Evolutionary conservation across 1,140 invertebrate species (phyloP).

Genomic region (Pseudomyrmex gracilis): DNA sequence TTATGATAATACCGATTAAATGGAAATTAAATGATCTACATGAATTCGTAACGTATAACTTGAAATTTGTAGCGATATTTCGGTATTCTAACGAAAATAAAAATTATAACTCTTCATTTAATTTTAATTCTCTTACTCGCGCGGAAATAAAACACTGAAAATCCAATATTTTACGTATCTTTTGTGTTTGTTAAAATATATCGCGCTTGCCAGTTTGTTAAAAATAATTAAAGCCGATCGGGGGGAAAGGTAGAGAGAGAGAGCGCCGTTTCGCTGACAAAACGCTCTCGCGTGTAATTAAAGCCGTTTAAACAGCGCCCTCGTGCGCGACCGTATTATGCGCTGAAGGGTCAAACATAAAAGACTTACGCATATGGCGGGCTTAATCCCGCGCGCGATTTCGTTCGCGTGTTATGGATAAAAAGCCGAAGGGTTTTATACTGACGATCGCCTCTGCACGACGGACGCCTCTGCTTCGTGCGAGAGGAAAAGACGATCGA

Average conservation of each 20-base stretch:
- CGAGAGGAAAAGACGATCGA: conserved; percentile 58
- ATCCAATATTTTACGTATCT: neutral
- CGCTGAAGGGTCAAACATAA: conserved; percentile 22
- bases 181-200: neutral
- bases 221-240: neutral
- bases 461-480: conserved; percentile 15
- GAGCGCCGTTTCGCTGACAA: neutral
- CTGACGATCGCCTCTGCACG: neutral
- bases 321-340: conserved; percentile 26
- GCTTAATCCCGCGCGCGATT: conserved; percentile 19
- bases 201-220: neutral
- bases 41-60: neutral
- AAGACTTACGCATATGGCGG: conserved; percentile 21
- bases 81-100: neutral
- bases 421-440: neutral
- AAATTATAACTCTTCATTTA: no score
- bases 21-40: neutral
- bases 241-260: no score
- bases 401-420: conserved; percentile 16
- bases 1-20: neutral
- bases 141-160: no score
- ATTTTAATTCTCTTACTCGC: neutral
- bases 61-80: neutral
- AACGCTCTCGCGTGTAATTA: conserved; percentile 33
- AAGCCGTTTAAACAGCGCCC: conserved; percentile 25